Conservation (phyloP, 2,888 invertebrate genomes). For the Anarsia innoxiella region DNA sequence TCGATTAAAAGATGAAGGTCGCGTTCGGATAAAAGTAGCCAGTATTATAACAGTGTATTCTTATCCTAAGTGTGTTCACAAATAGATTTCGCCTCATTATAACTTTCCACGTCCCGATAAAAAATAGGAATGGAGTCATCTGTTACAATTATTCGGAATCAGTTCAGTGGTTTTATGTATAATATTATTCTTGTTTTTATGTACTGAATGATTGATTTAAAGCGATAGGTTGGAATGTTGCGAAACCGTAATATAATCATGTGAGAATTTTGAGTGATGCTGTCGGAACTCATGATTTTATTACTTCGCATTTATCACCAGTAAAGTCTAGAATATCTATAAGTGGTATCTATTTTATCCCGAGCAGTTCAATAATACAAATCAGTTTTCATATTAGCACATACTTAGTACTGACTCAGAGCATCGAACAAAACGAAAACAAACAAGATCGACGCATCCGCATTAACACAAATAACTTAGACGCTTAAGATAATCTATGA, state of each 20-base stretch:
- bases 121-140: conserved; percentile 66
- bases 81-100: conserved; percentile 67
- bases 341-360: too few relatives aligned
- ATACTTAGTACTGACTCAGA: too few relatives aligned
- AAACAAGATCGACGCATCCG: background rate
- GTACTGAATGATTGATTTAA: conserved; percentile 36
- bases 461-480: background rate
- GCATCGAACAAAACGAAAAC: too few relatives aligned
- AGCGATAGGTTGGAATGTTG: conserved; percentile 5
- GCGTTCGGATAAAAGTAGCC: conserved; percentile 37
- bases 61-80: conserved; percentile 55
- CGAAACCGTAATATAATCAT: conserved; percentile 8
- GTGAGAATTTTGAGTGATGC: conserved; percentile 6
- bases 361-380: too few relatives aligned
- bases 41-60: conserved; percentile 48
- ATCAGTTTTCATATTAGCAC: too few relatives aligned
- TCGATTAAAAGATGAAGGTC: conserved; percentile 65
- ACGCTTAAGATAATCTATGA: conserved; percentile 5
- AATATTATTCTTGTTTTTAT: conserved; percentile 27
- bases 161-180: conserved; percentile 21
- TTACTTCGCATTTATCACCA: too few relatives aligned
- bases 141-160: conserved; percentile 45
- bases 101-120: conserved; percentile 60
- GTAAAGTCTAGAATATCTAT: too few relatives aligned
- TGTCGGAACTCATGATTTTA: too few relatives aligned